Conservation (phyloP, 2,888 invertebrate species). For the Agapetus fuscipes region DNA sequence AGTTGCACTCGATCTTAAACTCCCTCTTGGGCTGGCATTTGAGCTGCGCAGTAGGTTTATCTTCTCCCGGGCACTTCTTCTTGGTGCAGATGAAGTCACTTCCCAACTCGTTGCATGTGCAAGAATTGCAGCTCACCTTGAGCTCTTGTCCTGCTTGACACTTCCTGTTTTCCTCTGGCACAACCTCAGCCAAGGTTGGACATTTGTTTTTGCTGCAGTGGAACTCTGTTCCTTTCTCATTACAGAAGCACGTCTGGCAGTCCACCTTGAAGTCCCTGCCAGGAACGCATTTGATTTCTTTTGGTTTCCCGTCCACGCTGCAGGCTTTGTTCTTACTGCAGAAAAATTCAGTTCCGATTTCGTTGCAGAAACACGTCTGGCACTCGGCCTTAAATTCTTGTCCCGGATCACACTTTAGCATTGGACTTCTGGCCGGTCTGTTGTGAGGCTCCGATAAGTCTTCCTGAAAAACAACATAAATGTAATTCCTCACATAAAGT, state of each 20-base stretch:
- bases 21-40: slow-evolving; percentile 43
- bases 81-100: slow-evolving; percentile 42
- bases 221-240: slow-evolving; percentile 43
- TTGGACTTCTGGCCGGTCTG: neutral
- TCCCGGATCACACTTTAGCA: slow-evolving; percentile 42
- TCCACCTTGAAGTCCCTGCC: slow-evolving; percentile 45
- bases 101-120: slow-evolving; percentile 29
- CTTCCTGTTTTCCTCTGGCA: slow-evolving; percentile 19
- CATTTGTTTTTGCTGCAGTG: slow-evolving; percentile 36
- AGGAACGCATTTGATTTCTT: slow-evolving; percentile 34
- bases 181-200: slow-evolving; percentile 18
- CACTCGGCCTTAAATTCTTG: slow-evolving; percentile 46
- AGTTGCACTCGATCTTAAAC: slow-evolving; percentile 48
- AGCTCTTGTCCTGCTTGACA: slow-evolving; percentile 39
- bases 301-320: neutral
- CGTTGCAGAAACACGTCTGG: slow-evolving; percentile 36
- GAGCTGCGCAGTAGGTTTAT: slow-evolving; percentile 12
- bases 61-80: slow-evolving; percentile 29
- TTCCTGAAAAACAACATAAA: neutral
- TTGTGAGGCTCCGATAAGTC: neutral
- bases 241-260: slow-evolving; percentile 50
- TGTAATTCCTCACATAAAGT: no score
- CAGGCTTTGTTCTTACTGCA: slow-evolving; percentile 35
- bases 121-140: slow-evolving; percentile 40
- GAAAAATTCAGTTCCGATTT: slow-evolving; percentile 31